Conservation (phyloP, 2,797 vertebrate genomes). For the Emys orbicularis region DNA sequence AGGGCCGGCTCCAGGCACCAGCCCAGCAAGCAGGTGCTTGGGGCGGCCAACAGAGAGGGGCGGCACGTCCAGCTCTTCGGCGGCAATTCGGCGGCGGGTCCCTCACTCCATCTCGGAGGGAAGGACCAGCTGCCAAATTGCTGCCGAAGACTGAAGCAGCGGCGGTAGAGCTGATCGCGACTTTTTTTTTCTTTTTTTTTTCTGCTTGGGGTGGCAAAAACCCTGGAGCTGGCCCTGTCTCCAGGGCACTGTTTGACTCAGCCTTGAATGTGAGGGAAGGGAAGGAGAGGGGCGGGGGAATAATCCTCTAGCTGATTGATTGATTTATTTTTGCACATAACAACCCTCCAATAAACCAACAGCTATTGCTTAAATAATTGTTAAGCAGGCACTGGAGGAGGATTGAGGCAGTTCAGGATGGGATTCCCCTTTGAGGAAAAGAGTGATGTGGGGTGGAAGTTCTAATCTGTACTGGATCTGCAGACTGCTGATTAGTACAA, state of each 20-base stretch:
- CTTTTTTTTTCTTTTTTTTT: too few relatives aligned
- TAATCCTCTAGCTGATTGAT: not conserved
- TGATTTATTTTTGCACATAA: not conserved
- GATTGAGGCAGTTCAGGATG: not conserved
- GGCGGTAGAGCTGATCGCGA: too few relatives aligned
- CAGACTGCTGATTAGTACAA: not conserved
- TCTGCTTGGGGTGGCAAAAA: too few relatives aligned
- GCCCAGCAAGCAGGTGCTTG: too few relatives aligned
- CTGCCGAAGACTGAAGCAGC: too few relatives aligned
- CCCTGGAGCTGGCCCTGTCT: too few relatives aligned
- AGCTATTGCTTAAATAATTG: not conserved
- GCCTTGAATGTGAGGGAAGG: not conserved
- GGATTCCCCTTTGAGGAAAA: not conserved
- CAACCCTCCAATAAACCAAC: not conserved
- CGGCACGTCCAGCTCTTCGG: too few relatives aligned
- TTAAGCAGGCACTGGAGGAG: not conserved
- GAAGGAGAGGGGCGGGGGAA: not conserved
- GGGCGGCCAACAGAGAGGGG: too few relatives aligned
- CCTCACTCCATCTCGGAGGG: too few relatives aligned
- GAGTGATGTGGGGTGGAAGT: not conserved
- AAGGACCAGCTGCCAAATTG: too few relatives aligned
- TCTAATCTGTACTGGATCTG: not conserved
- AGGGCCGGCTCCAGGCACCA: too few relatives aligned
- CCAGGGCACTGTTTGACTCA: not conserved
- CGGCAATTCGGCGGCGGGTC: too few relatives aligned